Evolutionary conservation across 2,888 invertebrate genomes (phyloP).

Genomic region (Spilarctia lutea): DNA sequence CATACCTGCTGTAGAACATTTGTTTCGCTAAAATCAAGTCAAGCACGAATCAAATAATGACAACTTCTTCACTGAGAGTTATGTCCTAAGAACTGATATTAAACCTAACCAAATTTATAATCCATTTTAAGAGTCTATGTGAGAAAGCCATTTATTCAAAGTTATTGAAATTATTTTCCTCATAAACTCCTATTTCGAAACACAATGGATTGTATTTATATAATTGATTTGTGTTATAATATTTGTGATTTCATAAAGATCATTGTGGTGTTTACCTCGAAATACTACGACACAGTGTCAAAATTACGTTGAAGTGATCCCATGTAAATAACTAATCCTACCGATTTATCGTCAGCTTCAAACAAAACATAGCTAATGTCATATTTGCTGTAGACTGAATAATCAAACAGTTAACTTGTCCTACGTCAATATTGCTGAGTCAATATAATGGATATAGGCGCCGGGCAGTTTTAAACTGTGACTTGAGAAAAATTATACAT

Average conservation of each 20-base stretch:
- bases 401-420: conserved; percentile 61
- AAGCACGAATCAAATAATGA: too few species aligned
- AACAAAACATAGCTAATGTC: conserved; percentile 59
- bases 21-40: too few species aligned
- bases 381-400: conserved; percentile 63
- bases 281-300: conserved; percentile 74
- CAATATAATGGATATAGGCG: conserved; percentile 45
- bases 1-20: too few species aligned
- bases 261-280: conserved; percentile 71
- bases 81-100: too few species aligned
- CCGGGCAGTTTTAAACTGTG: conserved; percentile 17
- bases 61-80: too few species aligned
- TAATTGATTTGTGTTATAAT: conserved; percentile 26
- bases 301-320: conserved; percentile 62
- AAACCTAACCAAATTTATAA: background rate
- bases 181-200: background rate
- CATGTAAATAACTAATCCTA: conserved; percentile 74
- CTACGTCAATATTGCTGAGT: conserved; percentile 64
- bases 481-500: background rate
- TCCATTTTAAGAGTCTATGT: background rate
- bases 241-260: conserved; percentile 75
- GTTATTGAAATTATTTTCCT: background rate
- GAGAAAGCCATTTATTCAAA: background rate
- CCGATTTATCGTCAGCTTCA: conserved; percentile 80
- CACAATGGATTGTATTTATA: background rate